Conservation (phyloP, 2,888 invertebrate genomes). For the Netelia fuscicornis region DNA sequence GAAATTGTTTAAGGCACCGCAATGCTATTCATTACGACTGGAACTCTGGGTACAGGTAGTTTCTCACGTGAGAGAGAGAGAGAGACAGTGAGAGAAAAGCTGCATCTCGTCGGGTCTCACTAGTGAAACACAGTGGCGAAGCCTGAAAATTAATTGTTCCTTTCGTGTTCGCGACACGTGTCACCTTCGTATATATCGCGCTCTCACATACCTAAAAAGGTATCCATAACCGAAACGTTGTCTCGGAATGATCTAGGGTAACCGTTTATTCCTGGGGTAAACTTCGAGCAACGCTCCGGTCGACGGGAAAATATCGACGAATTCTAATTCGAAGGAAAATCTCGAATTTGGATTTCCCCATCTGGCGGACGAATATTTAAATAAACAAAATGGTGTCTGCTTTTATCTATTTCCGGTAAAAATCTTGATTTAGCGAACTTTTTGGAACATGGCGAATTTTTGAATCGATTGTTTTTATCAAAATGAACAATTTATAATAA, state of each 20-base stretch:
- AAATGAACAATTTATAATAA: too few relatives aligned
- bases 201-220: conserved; percentile 9
- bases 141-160: conserved; percentile 52
- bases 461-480: too few relatives aligned
- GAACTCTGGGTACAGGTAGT: conserved; percentile 26
- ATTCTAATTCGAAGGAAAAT: neutral
- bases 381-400: neutral
- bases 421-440: neutral
- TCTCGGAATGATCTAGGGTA: conserved; percentile 21
- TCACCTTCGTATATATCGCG: neutral
- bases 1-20: conserved; percentile 23
- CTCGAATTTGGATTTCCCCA: neutral
- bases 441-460: neutral
- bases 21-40: conserved; percentile 31
- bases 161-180: conserved; percentile 20
- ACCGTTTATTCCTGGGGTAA: conserved; percentile 6
- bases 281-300: too few relatives aligned
- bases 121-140: conserved; percentile 15
- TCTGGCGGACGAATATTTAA: neutral
- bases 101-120: neutral
- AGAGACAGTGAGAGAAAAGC: neutral
- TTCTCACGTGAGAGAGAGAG: conserved; percentile 12
- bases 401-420: neutral
- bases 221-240: neutral
- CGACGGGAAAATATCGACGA: neutral